Conservation (phyloP, 1,140 invertebrate genomes). For the Halesus radiatus region DNA sequence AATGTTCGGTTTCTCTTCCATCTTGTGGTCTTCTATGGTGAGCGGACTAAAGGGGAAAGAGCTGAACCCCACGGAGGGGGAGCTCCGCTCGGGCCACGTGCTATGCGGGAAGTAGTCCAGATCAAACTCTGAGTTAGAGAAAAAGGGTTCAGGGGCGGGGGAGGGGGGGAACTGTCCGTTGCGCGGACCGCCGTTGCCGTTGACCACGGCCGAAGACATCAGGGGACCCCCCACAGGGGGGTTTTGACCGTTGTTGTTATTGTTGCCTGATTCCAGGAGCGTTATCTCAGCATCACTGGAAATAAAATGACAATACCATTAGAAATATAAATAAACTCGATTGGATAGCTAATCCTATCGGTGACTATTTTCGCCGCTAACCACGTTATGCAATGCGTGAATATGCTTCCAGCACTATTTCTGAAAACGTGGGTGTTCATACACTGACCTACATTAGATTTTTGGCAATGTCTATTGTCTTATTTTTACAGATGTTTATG, state of each 20-base stretch:
- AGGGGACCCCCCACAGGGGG: constrained; percentile 74
- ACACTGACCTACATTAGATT: too few relatives aligned
- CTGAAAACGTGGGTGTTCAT: too few relatives aligned
- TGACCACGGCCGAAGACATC: constrained; percentile 75
- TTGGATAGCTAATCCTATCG: too few relatives aligned
- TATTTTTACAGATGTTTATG: too few relatives aligned
- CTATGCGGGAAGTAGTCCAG: constrained; percentile 48
- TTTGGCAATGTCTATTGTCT: too few relatives aligned
- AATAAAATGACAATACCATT: constrained; percentile 44
- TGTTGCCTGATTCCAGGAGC: constrained; percentile 63
- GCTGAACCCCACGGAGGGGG: constrained; percentile 45
- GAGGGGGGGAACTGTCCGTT: constrained; percentile 53
- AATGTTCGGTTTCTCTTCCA: constrained; percentile 34
- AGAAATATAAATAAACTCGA: too few relatives aligned
- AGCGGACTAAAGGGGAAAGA: constrained; percentile 50
- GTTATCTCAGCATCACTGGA: constrained; percentile 71
- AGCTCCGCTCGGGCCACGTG: constrained; percentile 46
- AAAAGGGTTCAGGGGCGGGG: constrained; percentile 50
- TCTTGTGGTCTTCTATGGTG: constrained; percentile 50
- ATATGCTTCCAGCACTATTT: too few relatives aligned
- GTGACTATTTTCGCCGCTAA: too few relatives aligned
- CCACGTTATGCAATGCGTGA: too few relatives aligned
- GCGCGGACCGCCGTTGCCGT: constrained; percentile 65
- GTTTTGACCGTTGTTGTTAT: constrained; percentile 55
- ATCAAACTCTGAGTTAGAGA: constrained; percentile 46